Conservation (phyloP, 2,888 invertebrate species). For the Volucella inflata region DNA sequence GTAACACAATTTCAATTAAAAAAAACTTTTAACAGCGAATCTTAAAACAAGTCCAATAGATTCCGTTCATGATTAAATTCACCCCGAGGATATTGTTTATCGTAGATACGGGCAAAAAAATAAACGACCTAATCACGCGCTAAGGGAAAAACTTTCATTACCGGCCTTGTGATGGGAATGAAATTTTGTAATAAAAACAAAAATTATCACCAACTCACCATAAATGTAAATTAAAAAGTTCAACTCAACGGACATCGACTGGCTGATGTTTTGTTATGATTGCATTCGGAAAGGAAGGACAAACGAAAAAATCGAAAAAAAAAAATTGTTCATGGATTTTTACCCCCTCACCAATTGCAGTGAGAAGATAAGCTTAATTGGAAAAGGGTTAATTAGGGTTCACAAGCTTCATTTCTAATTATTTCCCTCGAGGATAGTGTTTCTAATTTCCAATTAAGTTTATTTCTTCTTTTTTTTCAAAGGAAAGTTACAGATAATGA, state of each 20-base stretch:
- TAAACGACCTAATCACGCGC: conserved; percentile 1
- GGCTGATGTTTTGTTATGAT: conserved; percentile 41
- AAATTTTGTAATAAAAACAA: not conserved
- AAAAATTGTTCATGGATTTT: not conserved
- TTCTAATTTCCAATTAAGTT: conserved; percentile 58
- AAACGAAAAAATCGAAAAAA: conserved; percentile 20
- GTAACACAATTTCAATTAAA: not conserved
- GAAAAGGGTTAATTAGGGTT: conserved; percentile 63
- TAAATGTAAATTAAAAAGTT: conserved; percentile 68
- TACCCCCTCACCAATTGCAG: not conserved
- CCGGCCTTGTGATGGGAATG: no score
- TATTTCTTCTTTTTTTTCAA: not conserved
- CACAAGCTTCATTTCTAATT: conserved; percentile 57
- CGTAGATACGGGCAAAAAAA: conserved; percentile 18
- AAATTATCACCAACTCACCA: conserved; percentile 48
- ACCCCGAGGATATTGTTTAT: conserved; percentile 32
- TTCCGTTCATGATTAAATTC: conserved; percentile 37
- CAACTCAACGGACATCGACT: conserved; percentile 35
- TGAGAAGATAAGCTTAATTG: conserved; percentile 35
- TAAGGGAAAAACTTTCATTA: not conserved
- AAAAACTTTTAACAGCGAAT: not conserved
- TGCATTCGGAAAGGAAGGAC: conserved; percentile 18
- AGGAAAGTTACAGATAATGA: no score
- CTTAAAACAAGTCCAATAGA: conserved; percentile 16
- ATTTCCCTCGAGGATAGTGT: conserved; percentile 40